These are phyloP conservation scores for Zelostemma sp. DNA, from an alignment of 1,140 invertebrate species.

Conservation along the genomic window DNA sequence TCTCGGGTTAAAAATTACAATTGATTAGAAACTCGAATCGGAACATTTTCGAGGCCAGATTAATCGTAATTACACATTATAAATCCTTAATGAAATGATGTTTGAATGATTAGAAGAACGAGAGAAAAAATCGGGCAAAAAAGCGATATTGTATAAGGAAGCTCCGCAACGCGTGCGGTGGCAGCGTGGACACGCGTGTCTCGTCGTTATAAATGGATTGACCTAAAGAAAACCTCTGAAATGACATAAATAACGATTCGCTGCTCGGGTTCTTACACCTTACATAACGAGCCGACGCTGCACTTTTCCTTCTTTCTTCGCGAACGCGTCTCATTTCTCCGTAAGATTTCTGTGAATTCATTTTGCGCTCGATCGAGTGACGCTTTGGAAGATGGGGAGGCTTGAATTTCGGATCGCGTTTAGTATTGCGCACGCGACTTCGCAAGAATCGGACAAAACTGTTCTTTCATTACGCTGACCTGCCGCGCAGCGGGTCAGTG, in stretches of 20 bases:
- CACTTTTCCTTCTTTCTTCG: conserved; percentile 17
- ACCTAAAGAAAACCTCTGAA: conserved; percentile 70
- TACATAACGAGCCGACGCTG: conserved; percentile 47
- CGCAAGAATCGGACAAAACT: no score
- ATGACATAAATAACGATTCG: conserved; percentile 66
- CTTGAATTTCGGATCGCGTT: no score
- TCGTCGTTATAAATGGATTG: conserved; percentile 67
- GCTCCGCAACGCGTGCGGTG: conserved; percentile 37
- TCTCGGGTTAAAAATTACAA: no score
- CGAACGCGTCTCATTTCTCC: conserved; percentile 16
- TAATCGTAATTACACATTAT: background rate
- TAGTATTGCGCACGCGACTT: no score
- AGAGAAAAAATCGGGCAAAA: conserved; percentile 15
- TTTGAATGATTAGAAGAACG: background rate
- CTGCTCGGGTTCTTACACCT: conserved; percentile 52
- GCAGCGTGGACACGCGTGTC: conserved; percentile 47
- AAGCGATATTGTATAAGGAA: conserved; percentile 41
- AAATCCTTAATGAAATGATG: no score
- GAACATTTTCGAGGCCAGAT: no score
- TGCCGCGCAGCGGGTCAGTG: no score
- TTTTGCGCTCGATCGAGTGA: no score
- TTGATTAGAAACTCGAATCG: no score
- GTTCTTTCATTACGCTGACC: no score
- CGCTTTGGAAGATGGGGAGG: no score
- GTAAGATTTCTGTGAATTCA: background rate